Percentiles rank a stretch among this genome's conserved stretches.
Evolutionary conservation across 2,888 invertebrate genomes (phyloP).

Genomic region (Lasioglossum oenotherae): DNA sequence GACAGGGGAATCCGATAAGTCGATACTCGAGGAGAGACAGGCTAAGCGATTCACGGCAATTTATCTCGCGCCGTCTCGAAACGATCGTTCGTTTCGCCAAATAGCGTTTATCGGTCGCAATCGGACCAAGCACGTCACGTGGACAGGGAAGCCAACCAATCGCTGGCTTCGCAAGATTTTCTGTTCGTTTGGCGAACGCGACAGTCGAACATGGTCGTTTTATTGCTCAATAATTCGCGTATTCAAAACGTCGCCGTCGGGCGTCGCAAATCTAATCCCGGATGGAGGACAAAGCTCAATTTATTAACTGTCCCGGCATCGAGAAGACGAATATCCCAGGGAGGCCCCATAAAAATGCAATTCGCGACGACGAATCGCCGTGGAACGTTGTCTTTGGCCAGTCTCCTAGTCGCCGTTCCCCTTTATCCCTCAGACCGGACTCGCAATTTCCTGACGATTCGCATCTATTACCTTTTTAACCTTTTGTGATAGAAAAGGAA

Average conservation of each 20-base stretch:
- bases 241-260: conserved; percentile 1
- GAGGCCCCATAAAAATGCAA: conserved; percentile 45
- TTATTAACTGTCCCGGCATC: conserved; percentile 38
- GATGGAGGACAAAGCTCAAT: conserved; percentile 30
- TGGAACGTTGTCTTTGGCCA: conserved; percentile 38
- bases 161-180: neutral
- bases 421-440: neutral
- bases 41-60: neutral
- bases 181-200: neutral
- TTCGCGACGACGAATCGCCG: conserved; percentile 26
- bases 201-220: conserved; percentile 28
- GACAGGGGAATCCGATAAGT: neutral
- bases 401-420: conserved; percentile 37
- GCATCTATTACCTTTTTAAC: conserved; percentile 23
- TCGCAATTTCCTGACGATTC: conserved; percentile 33
- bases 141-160: conserved; percentile 29
- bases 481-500: neutral
- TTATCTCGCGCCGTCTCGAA: neutral
- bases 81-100: conserved; percentile 10
- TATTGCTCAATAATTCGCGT: conserved; percentile 56
- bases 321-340: conserved; percentile 17
- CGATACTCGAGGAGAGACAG: neutral
- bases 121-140: conserved; percentile 17
- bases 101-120: conserved; percentile 8
- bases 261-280: neutral